Base-by-base conservation (phyloP, 2,888 invertebrate species). In the Pollenia griseotomentosa region DNA sequence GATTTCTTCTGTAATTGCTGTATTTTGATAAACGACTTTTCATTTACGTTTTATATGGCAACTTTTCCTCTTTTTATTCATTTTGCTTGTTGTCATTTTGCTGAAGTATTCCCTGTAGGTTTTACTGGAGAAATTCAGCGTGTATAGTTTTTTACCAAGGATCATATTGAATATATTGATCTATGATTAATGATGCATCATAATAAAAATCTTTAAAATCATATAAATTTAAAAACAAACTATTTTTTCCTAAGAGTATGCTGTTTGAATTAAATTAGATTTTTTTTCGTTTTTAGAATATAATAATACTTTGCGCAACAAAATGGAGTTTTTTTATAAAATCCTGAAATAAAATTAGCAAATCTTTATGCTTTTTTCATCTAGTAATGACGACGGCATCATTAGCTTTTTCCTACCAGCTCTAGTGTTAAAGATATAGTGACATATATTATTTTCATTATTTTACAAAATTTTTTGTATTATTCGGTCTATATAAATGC, bases 11-110 rank as follows among this genome's bases (percentile, higher is more conserved):
- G 10, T 77, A 77, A 82, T 73, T 82, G 77, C 53, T 77, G 68
- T 61, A 51, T 68, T 75, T 81, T 83, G 55, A 83, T 83, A 74
- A 83, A 83, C 44, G 61, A 73, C 66, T 16, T 63, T 48, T 74
- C 66, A 19, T 85, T 75, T 80, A n/a, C 33, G 33, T 33, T 33
- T 33, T 33, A 6, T 33, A 33, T 33, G 33, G 1, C 33, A 33
- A 4, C 6, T 63, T 71, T 51, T 66, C 48, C 23, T 4, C 19
- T 19, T 16, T 74, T 44, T 16, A 53, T 66, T 33, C 16, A 19
- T 33, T 6, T 33, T 33, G 2, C 40, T 40, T 73, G 42, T 63
- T 71, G 53, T 82, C 55, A 68, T 77, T 73, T 71, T 71, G 14
- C 2, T 11, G 46, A 66, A 74, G 59, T 16, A 51, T 82, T 74